Percentiles rank a stretch among this genome's conserved stretches.
Conservation (phyloP, 2,888 invertebrate species). For the Xestia ashworthii region DNA sequence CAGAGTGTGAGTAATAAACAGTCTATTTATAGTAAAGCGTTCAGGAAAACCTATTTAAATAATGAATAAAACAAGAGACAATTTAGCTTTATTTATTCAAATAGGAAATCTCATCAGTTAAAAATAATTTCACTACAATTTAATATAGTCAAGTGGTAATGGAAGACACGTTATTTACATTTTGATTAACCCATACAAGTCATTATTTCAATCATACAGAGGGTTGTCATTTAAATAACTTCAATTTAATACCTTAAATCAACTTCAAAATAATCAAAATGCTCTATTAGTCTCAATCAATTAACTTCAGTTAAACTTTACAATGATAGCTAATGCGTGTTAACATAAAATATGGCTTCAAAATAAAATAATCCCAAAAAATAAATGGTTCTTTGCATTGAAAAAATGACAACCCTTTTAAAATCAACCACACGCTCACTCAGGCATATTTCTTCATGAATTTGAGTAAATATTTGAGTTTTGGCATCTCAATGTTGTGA, state of each 20-base stretch:
- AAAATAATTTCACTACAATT: slow-evolving; percentile 49
- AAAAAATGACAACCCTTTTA: slow-evolving; percentile 30
- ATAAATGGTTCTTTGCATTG: not conserved
- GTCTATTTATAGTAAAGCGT: not conserved
- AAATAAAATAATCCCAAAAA: not conserved
- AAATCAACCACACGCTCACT: slow-evolving; percentile 41
- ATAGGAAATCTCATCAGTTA: slow-evolving; percentile 42
- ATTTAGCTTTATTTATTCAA: slow-evolving; percentile 57
- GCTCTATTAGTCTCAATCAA: slow-evolving; percentile 14
- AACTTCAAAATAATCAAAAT: slow-evolving; percentile 14
- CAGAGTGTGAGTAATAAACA: not conserved
- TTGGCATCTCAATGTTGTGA: slow-evolving; percentile 89
- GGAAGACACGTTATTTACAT: slow-evolving; percentile 60
- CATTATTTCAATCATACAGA: slow-evolving; percentile 31
- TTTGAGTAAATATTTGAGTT: slow-evolving; percentile 86
- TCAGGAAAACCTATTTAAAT: not conserved
- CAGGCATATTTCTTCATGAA: slow-evolving; percentile 89
- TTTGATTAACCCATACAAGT: slow-evolving; percentile 44
- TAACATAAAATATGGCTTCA: slow-evolving; percentile 3
- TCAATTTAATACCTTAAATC: not conserved
- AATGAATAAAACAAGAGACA: slow-evolving; percentile 52
- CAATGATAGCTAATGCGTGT: not conserved
- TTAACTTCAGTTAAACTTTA: not conserved
- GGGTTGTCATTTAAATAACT: slow-evolving; percentile 44
- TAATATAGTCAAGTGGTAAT: slow-evolving; percentile 39